Percentiles rank a stretch among this genome's conserved stretches.
phyloP scores from a whole-genome alignment of 2,888 invertebrate genomes.

The Eristalis tenax region DNA sequence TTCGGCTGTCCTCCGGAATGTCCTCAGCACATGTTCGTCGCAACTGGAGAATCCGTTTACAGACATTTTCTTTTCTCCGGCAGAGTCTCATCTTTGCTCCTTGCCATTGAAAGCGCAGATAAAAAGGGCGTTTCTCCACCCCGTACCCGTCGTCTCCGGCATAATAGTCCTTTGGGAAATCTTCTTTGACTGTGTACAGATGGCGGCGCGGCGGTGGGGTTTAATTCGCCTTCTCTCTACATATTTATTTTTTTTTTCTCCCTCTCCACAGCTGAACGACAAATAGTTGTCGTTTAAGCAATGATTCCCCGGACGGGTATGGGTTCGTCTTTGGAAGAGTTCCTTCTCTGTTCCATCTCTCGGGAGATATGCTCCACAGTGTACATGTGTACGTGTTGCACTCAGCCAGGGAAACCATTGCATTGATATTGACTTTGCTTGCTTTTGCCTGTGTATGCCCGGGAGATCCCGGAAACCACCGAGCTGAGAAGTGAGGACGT shows the following conservation, averaged over 20 bases:
- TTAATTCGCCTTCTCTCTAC: constrained; percentile 11
- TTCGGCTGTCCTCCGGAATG: background rate
- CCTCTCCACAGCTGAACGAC: constrained; percentile 36
- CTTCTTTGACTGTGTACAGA: constrained; percentile 60
- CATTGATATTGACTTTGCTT: constrained; percentile 52
- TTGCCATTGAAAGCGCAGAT: constrained; percentile 15
- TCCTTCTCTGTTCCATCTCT: constrained; percentile 3
- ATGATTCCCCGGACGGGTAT: constrained; percentile 1
- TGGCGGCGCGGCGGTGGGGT: constrained; percentile 25
- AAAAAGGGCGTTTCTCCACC: constrained; percentile 43
- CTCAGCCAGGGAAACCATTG: constrained; percentile 21
- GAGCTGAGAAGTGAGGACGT: constrained; percentile 7
- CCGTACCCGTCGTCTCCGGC: constrained; percentile 13
- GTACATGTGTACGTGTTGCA: constrained; percentile 49
- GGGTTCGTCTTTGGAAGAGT: constrained; percentile 15
- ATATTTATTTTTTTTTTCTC: constrained; percentile 12
- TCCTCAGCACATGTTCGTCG: constrained; percentile 28
- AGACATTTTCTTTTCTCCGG: background rate
- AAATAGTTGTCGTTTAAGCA: constrained; percentile 66
- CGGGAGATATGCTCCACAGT: background rate
- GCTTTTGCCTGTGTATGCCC: constrained; percentile 46
- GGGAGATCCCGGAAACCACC: constrained; percentile 25
- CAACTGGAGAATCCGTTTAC: too few relatives aligned
- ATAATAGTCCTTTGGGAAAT: constrained; percentile 68
- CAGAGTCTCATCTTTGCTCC: constrained; percentile 2